Percentiles rank a stretch among this genome's conserved stretches.
Conservation (phyloP, 2,113 vertebrate species). For the Hippopotamus amphibius region DNA sequence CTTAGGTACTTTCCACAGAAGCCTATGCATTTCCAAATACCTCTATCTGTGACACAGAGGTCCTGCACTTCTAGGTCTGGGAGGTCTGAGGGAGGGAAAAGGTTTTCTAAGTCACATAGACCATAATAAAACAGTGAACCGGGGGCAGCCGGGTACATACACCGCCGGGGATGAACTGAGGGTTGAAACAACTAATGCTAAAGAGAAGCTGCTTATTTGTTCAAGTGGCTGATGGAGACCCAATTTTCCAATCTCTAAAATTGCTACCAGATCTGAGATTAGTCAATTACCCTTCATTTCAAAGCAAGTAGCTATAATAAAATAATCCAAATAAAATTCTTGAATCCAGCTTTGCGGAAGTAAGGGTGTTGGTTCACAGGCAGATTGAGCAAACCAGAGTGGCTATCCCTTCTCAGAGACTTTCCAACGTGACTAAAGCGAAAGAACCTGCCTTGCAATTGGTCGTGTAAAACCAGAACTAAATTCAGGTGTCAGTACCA, state of each 20-base stretch:
- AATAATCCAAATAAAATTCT: conserved; percentile 77
- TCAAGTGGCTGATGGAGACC: conserved; percentile 61
- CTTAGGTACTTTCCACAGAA: neutral
- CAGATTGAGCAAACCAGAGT: neutral
- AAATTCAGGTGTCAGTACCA: neutral
- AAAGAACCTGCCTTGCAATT: neutral
- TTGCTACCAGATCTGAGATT: conserved; percentile 71
- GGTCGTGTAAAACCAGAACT: neutral
- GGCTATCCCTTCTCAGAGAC: neutral
- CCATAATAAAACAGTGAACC: neutral
- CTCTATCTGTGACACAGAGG: neutral
- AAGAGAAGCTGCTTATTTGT: conserved; percentile 70
- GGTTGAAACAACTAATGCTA: neutral
- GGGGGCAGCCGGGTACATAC: neutral
- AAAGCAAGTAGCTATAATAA: conserved; percentile 66
- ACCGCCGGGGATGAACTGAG: neutral
- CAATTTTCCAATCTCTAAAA: conserved; percentile 79
- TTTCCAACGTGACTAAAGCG: neutral
- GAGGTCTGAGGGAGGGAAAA: neutral
- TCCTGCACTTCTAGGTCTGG: neutral
- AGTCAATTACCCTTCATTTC: conserved; percentile 70
- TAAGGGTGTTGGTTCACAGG: neutral
- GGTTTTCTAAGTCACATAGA: neutral
- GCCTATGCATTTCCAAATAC: neutral
- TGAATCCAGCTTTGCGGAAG: conserved; percentile 53